A percentile compares a stretch with the other conserved stretches of the same genome.
Evolutionary conservation across 2,797 vertebrate genomes (phyloP).

Genomic region (Scarus forsteni): DNA sequence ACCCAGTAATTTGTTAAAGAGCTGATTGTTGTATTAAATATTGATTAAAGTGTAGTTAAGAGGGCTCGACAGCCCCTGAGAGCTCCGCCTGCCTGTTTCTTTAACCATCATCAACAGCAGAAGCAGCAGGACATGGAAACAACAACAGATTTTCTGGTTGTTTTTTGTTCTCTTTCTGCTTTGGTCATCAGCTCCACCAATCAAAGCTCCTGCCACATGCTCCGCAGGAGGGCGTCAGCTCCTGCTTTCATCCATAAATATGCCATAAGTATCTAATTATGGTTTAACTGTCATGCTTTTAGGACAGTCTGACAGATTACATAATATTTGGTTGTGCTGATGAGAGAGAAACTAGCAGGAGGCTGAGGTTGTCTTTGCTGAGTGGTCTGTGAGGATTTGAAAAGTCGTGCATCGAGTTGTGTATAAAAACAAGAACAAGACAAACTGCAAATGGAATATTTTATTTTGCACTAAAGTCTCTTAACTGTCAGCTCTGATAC

Average conservation of each 20-base stretch:
- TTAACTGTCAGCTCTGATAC: background rate
- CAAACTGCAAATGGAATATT: background rate
- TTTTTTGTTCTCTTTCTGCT: background rate
- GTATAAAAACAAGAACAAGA: background rate
- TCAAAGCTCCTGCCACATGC: slow-evolving; percentile 17
- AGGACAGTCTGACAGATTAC: slow-evolving; percentile 11
- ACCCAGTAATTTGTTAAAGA: slow-evolving; percentile 42
- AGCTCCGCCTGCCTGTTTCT: slow-evolving; percentile 16
- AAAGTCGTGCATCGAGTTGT: background rate
- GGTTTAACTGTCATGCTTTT: slow-evolving; percentile 7
- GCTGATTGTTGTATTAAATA: slow-evolving; percentile 55
- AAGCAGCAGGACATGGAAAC: slow-evolving; percentile 5
- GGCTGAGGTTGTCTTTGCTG: background rate
- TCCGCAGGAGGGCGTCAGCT: background rate
- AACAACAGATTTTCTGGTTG: background rate
- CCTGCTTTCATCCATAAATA: slow-evolving; percentile 10
- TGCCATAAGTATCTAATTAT: slow-evolving; percentile 26
- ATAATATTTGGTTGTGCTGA: background rate
- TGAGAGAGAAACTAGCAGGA: background rate
- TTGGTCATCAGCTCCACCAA: slow-evolving; percentile 33
- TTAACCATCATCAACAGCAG: slow-evolving; percentile 5
- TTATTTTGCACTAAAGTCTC: background rate
- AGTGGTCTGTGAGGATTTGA: background rate
- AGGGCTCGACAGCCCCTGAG: background rate
- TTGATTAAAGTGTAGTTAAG: slow-evolving; percentile 55